Conservation (phyloP, 2,888 invertebrate species). For the Acheta domesticus region DNA sequence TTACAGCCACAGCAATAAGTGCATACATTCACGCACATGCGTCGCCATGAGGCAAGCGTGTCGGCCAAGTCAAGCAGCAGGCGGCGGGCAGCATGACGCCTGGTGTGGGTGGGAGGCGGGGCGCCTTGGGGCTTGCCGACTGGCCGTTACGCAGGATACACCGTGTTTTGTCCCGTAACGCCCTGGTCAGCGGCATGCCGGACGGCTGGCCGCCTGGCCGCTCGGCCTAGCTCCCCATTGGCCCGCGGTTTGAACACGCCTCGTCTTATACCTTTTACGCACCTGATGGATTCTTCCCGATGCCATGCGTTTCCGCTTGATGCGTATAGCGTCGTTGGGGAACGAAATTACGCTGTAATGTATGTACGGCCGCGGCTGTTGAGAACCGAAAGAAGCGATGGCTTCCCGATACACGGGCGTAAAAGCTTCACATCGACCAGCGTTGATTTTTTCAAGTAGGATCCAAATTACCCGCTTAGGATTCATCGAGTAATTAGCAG, state of each 20-base stretch:
- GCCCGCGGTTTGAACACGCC: background rate
- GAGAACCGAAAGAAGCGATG: background rate
- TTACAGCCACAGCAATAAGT: too few species aligned
- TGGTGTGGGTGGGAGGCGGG: background rate
- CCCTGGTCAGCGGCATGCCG: background rate
- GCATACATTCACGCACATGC: too few species aligned
- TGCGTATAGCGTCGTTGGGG: background rate
- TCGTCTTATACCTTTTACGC: constrained; percentile 3
- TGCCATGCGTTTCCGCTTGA: background rate
- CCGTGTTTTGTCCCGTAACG: constrained; percentile 18
- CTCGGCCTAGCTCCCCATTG: background rate
- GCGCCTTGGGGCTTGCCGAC: background rate
- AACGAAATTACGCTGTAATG: background rate
- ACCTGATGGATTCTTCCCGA: constrained; percentile 1
- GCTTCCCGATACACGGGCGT: background rate
- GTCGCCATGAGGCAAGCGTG: too few species aligned
- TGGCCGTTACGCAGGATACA: constrained; percentile 18
- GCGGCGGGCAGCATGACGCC: background rate
- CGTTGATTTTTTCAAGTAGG: too few species aligned
- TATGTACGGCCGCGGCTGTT: background rate
- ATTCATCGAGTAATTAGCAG: too few species aligned
- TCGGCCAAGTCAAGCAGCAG: background rate
- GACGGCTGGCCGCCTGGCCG: background rate
- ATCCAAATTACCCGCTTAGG: too few species aligned
- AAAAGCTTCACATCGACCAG: too few species aligned